Percentiles rank a stretch among this genome's conserved stretches.
These are phyloP conservation scores for Caenorhabditis sp. DNA, from an alignment of 2,888 invertebrate genomes.

Conservation along the genomic window DNA sequence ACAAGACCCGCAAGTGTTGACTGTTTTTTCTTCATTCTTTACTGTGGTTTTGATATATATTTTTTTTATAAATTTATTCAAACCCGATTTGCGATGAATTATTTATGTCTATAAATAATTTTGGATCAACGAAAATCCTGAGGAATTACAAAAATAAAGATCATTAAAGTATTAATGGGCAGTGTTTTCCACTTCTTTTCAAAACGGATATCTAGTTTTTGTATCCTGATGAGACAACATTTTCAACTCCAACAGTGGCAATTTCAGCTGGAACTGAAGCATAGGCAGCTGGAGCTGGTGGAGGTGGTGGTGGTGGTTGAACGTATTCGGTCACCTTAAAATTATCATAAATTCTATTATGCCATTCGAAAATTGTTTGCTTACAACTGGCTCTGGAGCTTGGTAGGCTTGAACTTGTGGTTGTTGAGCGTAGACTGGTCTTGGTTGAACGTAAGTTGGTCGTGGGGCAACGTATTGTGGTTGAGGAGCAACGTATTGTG, in stretches of 20 bases:
- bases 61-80: too few relatives aligned
- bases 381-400: constrained; percentile 17
- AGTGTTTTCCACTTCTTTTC: constrained; percentile 2
- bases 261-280: constrained; percentile 7
- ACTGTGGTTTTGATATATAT: too few relatives aligned
- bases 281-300: constrained; percentile 22
- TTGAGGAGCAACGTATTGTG: not conserved
- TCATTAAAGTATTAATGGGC: not conserved
- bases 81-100: not conserved
- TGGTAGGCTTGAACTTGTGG: constrained; percentile 10
- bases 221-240: constrained; percentile 21
- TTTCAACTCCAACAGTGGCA: not conserved
- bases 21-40: too few relatives aligned
- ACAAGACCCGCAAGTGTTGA: too few relatives aligned
- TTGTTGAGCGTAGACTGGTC: constrained; percentile 23
- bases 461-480: constrained; percentile 19
- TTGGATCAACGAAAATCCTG: constrained; percentile 6
- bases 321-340: constrained; percentile 12
- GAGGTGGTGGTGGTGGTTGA: constrained; percentile 36
- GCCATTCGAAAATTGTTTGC: too few relatives aligned
- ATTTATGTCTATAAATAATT: not conserved
- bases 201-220: constrained; percentile 9
- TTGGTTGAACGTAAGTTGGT: constrained; percentile 28
- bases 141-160: not conserved
- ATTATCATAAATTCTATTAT: not conserved